Percentiles rank a stretch among this genome's conserved stretches.
phyloP scores from a whole-genome alignment of 2,888 invertebrate genomes.

The Microctonus aethiopoides region DNA sequence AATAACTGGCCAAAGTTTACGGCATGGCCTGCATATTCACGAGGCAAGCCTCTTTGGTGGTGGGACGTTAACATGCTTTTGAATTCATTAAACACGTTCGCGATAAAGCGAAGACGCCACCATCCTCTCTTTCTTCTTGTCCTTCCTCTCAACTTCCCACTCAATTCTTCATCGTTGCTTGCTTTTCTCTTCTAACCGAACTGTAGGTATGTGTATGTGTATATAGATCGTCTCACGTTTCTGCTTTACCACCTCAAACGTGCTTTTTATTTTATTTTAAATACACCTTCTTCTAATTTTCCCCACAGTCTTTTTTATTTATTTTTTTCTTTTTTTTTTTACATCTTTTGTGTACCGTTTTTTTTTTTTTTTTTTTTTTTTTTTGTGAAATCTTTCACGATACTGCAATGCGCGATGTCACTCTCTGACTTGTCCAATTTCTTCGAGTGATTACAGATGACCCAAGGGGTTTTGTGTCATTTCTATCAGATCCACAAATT shows the following conservation, averaged over 20 bases:
- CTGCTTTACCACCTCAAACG: background rate
- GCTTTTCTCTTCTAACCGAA: slow-evolving; percentile 10
- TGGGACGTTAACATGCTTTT: slow-evolving; percentile 48
- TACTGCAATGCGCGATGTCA: background rate
- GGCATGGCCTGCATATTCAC: slow-evolving; percentile 47
- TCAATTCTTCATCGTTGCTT: slow-evolving; percentile 25
- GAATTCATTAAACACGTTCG: slow-evolving; percentile 49
- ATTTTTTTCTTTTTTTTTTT: background rate
- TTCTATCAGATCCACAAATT: slow-evolving; percentile 32
- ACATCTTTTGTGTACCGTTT: slow-evolving; percentile 21
- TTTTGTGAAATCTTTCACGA: too few relatives aligned
- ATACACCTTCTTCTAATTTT: background rate
- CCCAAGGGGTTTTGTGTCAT: slow-evolving; percentile 36
- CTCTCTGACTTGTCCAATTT: slow-evolving; percentile 28
- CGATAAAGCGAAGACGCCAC: slow-evolving; percentile 46
- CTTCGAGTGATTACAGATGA: slow-evolving; percentile 36
- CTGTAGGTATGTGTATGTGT: too few relatives aligned
- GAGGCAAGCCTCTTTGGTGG: slow-evolving; percentile 45
- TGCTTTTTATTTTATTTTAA: background rate
- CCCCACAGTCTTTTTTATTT: background rate
- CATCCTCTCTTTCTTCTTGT: background rate
- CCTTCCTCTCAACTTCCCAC: slow-evolving; percentile 3
- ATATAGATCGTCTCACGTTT: slow-evolving; percentile 17
- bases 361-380: background rate
- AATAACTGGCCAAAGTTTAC: slow-evolving; percentile 49